Evolutionary conservation across 2,888 invertebrate genomes (phyloP).

Genomic region (Andrena fulva): DNA sequence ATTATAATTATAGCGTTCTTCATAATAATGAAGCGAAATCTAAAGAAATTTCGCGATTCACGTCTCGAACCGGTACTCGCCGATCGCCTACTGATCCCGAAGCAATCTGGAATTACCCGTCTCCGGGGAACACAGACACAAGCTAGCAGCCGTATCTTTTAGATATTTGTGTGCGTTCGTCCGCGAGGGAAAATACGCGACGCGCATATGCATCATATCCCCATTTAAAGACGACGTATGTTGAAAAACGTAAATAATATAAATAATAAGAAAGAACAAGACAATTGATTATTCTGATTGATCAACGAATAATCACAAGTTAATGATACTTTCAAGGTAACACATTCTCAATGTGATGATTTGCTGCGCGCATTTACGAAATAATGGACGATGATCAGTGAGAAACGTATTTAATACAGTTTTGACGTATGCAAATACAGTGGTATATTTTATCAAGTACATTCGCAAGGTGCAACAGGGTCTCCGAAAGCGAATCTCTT

Average conservation of each 20-base stretch:
- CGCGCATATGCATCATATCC: background rate
- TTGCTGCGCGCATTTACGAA: slow-evolving; percentile 5
- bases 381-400: slow-evolving; percentile 2
- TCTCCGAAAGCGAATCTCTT: slow-evolving; percentile 32
- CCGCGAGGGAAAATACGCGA: slow-evolving; percentile 37
- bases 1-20: slow-evolving; percentile 17
- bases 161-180: background rate
- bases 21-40: slow-evolving; percentile 39
- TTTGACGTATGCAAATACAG: slow-evolving; percentile 28
- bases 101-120: slow-evolving; percentile 63
- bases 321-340: background rate
- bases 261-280: background rate
- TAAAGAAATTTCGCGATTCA: background rate
- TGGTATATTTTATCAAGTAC: slow-evolving; percentile 2
- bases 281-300: background rate
- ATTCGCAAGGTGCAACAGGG: background rate
- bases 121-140: slow-evolving; percentile 2
- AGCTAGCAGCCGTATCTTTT: slow-evolving; percentile 11
- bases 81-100: background rate
- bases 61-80: slow-evolving; percentile 2
- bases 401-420: slow-evolving; percentile 39
- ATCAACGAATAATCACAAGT: background rate
- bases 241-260: slow-evolving; percentile 18
- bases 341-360: background rate
- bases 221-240: slow-evolving; percentile 5